A percentile compares a stretch with the other conserved stretches of the same genome.
phyloP scores from a whole-genome alignment of 2,797 vertebrate species.

The Valencia hispanica region DNA sequence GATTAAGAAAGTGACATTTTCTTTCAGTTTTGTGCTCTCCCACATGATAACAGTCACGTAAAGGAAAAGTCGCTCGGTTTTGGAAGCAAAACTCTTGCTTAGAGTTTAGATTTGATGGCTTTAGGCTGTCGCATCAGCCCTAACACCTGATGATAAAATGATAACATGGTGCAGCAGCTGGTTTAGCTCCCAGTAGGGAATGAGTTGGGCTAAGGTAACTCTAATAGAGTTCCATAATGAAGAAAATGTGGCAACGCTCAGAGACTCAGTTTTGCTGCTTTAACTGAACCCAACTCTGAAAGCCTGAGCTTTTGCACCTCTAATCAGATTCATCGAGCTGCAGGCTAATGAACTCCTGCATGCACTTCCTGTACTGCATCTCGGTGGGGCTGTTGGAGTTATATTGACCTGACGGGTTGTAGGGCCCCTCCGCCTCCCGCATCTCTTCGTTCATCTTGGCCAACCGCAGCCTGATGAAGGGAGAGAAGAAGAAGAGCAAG shows the following conservation, averaged over 20 bases:
- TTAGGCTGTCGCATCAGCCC: slow-evolving; percentile 19
- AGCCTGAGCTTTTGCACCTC: slow-evolving; percentile 14
- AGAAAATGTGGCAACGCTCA: not conserved
- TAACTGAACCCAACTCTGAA: slow-evolving; percentile 37
- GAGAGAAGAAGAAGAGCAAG: not conserved
- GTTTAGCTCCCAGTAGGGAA: slow-evolving; percentile 10
- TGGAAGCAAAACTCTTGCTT: slow-evolving; percentile 47
- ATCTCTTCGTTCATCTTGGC: slow-evolving; percentile 99
- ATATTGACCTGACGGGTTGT: slow-evolving; percentile 98
- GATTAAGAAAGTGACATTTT: slow-evolving; percentile 13
- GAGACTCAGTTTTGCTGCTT: not conserved
- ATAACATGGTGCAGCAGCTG: slow-evolving; percentile 27
- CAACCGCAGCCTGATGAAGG: slow-evolving; percentile 87
- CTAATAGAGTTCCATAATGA: not conserved
- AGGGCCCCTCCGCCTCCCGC: slow-evolving; percentile 96
- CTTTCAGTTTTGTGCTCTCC: slow-evolving; percentile 28
- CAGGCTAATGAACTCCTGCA: slow-evolving; percentile 96
- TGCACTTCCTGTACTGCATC: slow-evolving; percentile 98
- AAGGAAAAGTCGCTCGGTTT: slow-evolving; percentile 46
- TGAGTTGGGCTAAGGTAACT: slow-evolving; percentile 42
- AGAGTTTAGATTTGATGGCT: slow-evolving; percentile 53
- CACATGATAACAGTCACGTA: slow-evolving; percentile 44
- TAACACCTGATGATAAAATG: slow-evolving; percentile 28
- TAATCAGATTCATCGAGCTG: slow-evolving; percentile 87
- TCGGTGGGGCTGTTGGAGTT: slow-evolving; percentile 93